Evolutionary conservation across 2,888 invertebrate genomes (phyloP), one percentile per base, ranked within the genome.

Genomic region (Agrotis exclamationis): DNA sequence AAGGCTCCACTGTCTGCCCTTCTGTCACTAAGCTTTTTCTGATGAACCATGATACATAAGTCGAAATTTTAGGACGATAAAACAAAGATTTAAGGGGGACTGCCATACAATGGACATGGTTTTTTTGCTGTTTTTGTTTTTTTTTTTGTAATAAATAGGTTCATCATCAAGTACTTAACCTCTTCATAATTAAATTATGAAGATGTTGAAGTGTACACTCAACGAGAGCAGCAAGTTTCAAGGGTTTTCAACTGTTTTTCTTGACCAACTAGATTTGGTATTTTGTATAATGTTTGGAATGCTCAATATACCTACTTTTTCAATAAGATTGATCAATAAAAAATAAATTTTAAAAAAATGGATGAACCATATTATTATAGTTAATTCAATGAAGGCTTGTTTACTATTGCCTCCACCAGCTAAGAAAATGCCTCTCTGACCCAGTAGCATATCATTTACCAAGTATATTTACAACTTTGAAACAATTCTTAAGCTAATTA

Each of bases 401-500:
- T 2, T 24, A 1, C 22, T 45, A 1, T 16, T 33, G n/a, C 24
- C n/a, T 58, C 11, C 51, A 51, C 9, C n/a, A 28, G 14, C n/a
- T 33, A 56, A 33, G 33, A 56, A 11, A 11, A 39, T 14, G 13
- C 33, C n/a, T 18, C 0, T 1, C 18, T 9, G 54, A 18, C 1
- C n/a, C 11, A 47, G 1, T 47, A 11, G 3, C 44, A 33, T 16
- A 14, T 16, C 53, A 53, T 18, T 1, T 1, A 45, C 20, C 4
- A 20, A 24, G 20, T 16, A 28, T 3, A 47, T 9, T n/a, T 24
- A 50, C 4, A 65, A 63, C 63, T 45, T n/a, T 1, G 14, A 60
- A 50, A 53, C 60, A 54, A 48, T 44, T 47, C 2, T 63, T 54
- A 74, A 45, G 18, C 50, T 56, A 63, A 63, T 24, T 76, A 71